Base-by-base conservation (phyloP, 1,140 invertebrate genomes). In the Heliothis subflexa region DNA sequence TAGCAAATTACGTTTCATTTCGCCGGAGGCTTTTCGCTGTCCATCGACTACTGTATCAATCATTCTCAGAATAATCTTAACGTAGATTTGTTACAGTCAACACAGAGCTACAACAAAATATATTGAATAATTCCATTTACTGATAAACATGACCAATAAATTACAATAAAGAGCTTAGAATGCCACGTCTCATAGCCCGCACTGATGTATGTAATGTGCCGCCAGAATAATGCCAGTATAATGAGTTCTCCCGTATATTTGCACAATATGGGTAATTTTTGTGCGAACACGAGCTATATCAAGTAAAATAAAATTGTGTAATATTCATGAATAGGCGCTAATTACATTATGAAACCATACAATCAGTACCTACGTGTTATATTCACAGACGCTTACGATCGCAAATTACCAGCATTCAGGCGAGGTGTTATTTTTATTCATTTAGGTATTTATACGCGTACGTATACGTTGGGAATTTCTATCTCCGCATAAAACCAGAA, bases 1-100 rank as follows among this genome's bases (percentile, higher is more conserved):
- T 88, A 88, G 86, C 87, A 89, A 90, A 86, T 88, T 90, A 84
- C 77, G 83, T 86, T 88, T 83, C 80, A 86, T 85, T 82, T 83
- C 79, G 70, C 72, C 62, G 72, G 82, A 81, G 81, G 64, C 77
- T 83, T 85, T 83, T 83, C 85, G 85, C 85, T 83, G 81, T 81
- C 82, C 81, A 78, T 66, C 52, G 81, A 81, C 78, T 84, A 79
- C 73, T 76, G 78, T 86, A 89, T 91, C 89, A 89, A 89, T 90
- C 86, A 88, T 87, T 84, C 80, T 82, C 79, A 64, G 59, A 78
- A 80, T 83, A 81, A 86, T 84, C 82, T 79, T 84, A 82, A 84
- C 79, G 81, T 83, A 85, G 87, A 91, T 90, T 90, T 86, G 85
- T 89, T 85, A 86, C 79, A 87, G 79, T 83, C 81, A 83, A 84